Evolutionary conservation across 2,797 vertebrate species (phyloP), one percentile per base, ranked within the genome.

Genomic region (Ambastaia sidthimunki): DNA sequence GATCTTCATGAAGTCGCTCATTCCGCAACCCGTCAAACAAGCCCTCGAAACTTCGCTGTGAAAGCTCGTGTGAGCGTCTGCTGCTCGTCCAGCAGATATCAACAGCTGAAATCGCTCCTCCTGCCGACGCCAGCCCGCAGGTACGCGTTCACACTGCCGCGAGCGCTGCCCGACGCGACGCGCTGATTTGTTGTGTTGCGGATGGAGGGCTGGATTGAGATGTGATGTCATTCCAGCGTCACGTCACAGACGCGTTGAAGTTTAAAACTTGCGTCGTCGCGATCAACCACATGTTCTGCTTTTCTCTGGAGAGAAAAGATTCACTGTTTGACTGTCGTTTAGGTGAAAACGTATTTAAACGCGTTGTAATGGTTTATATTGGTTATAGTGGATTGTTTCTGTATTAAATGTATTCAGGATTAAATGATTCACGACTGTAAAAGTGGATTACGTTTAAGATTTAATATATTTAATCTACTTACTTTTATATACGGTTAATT

Each of bases 1-100:
- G 13, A 78, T 80, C 82, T 63, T 62, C 72, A 86, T 80, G 71
- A 84, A 85, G 65, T 82, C 82, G 89, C 84, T 89, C 85, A 87
- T 88, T 91, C 91, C 90, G 89, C 84, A 84, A 85, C 86, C 87
- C 71, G 57, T 63, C 37, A 83, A 89, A 83, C 85, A 83, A 91
- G 91, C 91, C 91, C 92, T 86, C 87, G 76, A 72, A 82, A 82
- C 80, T 80, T 73, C 57, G 16, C 21, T 86, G 76, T 71, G 48
- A 73, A 71, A 47, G 19, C 52, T 67, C 47, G 50, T 55, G 77
- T 72, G 44, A 65, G 13, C 9, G 34, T 75, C 65, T 76, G 18
- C 41, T 44, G 54, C 71, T 71, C 74, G 50, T 68, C 21, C 47
- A 50, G 18, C 57, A 57, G 55, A 18, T 67, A 62, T 67, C 67